phyloP scores from a whole-genome alignment of 1,140 invertebrate species.

The Drosophila trapezifrons region DNA sequence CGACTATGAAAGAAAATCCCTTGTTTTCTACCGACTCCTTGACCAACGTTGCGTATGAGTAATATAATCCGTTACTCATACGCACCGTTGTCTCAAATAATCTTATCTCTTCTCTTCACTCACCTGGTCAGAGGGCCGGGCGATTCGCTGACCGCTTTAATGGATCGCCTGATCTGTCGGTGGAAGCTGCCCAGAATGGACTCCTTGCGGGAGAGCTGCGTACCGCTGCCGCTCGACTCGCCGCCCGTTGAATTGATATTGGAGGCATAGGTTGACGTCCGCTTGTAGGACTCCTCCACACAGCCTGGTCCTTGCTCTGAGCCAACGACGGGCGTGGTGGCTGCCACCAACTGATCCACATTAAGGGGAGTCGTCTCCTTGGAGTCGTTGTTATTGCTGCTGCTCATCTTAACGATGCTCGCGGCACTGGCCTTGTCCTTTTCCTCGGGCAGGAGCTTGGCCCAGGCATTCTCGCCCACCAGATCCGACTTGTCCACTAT shows the following conservation, averaged over 20 bases:
- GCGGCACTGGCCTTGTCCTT: conserved; percentile 41
- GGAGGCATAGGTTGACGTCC: conserved; percentile 66
- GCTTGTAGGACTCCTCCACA: conserved; percentile 54
- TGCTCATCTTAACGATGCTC: conserved; percentile 65
- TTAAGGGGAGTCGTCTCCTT: conserved; percentile 50
- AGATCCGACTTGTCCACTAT: conserved; percentile 78
- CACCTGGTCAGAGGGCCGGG: conserved; percentile 81
- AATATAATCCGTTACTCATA: conserved; percentile 18
- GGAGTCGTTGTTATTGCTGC: conserved; percentile 36
- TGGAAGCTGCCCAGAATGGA: conserved; percentile 85
- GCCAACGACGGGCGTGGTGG: conserved; percentile 4
- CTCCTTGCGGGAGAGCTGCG: conserved; percentile 74
- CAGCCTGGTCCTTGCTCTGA: conserved; percentile 5
- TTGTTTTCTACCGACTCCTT: conserved; percentile 4
- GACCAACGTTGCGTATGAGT: conserved; percentile 47
- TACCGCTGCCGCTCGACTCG: conserved; percentile 68
- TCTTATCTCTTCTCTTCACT: conserved; percentile 41
- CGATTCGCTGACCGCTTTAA: conserved; percentile 84
- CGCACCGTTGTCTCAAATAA: neutral
- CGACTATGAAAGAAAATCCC: neutral
- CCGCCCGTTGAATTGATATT: conserved; percentile 71
- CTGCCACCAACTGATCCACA: conserved; percentile 53
- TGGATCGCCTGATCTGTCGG: conserved; percentile 85
- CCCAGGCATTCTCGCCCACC: conserved; percentile 73
- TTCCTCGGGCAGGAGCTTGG: conserved; percentile 75